Percentiles rank a stretch among this genome's conserved stretches.
phyloP scores from a whole-genome alignment of 2,888 invertebrate genomes.

The Melangyna quadrimaculata region DNA sequence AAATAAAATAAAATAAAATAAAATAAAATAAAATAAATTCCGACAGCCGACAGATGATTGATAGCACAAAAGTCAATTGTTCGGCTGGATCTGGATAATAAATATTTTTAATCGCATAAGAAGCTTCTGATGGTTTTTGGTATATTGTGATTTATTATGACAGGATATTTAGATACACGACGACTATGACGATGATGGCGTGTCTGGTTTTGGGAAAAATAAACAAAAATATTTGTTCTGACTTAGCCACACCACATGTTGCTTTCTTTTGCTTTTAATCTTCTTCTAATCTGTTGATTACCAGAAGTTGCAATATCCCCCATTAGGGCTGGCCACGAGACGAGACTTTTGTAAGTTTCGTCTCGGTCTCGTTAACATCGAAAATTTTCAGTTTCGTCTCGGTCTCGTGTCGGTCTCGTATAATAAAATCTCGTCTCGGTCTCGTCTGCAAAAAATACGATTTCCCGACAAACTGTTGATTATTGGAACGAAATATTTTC shows the following conservation, averaged over 20 bases:
- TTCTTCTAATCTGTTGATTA: slow-evolving; percentile 6
- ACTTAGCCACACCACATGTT: neutral
- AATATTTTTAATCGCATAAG: neutral
- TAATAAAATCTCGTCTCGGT: too few relatives aligned
- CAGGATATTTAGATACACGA: slow-evolving; percentile 11
- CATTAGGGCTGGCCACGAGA: too few relatives aligned
- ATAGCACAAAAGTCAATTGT: slow-evolving; percentile 2
- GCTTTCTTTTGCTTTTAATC: neutral
- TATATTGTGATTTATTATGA: slow-evolving; percentile 12
- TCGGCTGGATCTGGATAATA: neutral
- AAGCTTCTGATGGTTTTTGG: neutral
- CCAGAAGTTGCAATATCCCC: too few relatives aligned
- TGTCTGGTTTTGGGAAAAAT: neutral
- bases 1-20: neutral
- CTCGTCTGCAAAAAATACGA: too few relatives aligned
- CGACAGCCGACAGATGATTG: neutral
- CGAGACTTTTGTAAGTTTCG: too few relatives aligned
- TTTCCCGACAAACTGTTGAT: too few relatives aligned
- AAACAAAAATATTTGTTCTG: neutral
- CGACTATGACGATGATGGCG: neutral
- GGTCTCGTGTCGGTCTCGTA: too few relatives aligned
- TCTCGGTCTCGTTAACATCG: too few relatives aligned
- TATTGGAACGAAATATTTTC: too few relatives aligned
- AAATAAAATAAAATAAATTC: neutral
- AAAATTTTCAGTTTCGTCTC: too few relatives aligned